A percentile compares a stretch with the other conserved stretches of the same genome.
Conservation (phyloP, 2,888 invertebrate species). For the Calameuta pallipes region DNA sequence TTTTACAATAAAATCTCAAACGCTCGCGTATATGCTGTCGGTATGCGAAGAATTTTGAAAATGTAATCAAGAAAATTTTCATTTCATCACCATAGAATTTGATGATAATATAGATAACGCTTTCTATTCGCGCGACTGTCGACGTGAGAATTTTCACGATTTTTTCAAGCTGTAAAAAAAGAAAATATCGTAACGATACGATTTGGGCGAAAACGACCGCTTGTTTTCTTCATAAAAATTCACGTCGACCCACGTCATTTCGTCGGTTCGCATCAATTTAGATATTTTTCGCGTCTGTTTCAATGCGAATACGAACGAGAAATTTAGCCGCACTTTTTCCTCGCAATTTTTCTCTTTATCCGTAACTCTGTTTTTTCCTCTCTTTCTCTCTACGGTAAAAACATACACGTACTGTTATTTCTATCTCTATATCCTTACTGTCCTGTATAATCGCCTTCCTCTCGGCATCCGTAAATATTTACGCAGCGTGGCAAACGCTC, state of each 20-base stretch:
- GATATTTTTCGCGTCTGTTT: neutral
- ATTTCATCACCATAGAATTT: neutral
- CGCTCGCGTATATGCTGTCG: neutral
- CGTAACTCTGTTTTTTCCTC: constrained; percentile 12
- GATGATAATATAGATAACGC: neutral
- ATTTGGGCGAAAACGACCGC: neutral
- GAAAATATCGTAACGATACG: neutral
- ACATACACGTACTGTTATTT: constrained; percentile 14
- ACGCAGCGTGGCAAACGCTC: constrained; percentile 31
- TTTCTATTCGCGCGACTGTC: neutral
- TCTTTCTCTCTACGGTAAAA: neutral
- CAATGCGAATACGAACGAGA: neutral
- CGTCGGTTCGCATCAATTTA: neutral
- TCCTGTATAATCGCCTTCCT: constrained; percentile 22
- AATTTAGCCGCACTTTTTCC: neutral
- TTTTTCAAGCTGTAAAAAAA: neutral
- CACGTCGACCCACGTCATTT: neutral
- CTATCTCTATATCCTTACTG: neutral
- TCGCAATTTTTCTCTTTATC: neutral
- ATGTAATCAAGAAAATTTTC: neutral
- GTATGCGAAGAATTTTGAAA: neutral
- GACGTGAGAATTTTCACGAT: neutral
- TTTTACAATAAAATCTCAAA: neutral
- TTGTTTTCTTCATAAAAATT: constrained; percentile 13
- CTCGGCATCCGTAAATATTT: constrained; percentile 50